These are phyloP conservation scores for Agrochola circellaris DNA, from an alignment of 2,888 invertebrate species.

Conservation along the genomic window DNA sequence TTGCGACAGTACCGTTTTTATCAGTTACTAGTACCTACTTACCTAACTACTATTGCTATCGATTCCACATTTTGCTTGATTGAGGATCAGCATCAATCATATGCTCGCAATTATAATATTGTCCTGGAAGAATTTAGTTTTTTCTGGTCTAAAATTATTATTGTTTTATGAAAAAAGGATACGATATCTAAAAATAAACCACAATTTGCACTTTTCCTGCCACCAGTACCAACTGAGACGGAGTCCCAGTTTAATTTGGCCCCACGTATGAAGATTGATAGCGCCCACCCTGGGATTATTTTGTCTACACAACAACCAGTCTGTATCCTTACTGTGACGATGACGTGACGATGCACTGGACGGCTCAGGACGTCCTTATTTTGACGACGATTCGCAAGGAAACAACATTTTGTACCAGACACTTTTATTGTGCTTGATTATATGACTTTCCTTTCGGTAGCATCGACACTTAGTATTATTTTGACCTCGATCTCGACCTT, in stretches of 20 bases:
- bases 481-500: slow-evolving; percentile 31
- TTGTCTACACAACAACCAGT: slow-evolving; percentile 81
- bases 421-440: slow-evolving; percentile 66
- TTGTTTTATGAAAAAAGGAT: background rate
- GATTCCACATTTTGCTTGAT: background rate
- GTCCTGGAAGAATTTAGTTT: background rate
- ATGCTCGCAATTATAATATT: background rate
- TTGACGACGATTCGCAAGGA: slow-evolving; percentile 68
- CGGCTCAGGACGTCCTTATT: slow-evolving; percentile 82
- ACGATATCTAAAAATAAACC: slow-evolving; percentile 21
- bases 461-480: slow-evolving; percentile 37
- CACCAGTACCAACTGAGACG: slow-evolving; percentile 68
- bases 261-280: slow-evolving; percentile 87
- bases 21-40: background rate
- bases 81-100: background rate
- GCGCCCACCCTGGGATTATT: slow-evolving; percentile 82
- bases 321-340: slow-evolving; percentile 64
- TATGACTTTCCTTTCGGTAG: slow-evolving; percentile 52
- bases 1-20: background rate
- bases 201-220: slow-evolving; percentile 64
- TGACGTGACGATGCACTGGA: slow-evolving; percentile 71
- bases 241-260: slow-evolving; percentile 77
- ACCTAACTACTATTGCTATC: background rate
- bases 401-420: slow-evolving; percentile 64
- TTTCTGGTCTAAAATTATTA: background rate